Base-by-base conservation (phyloP, 2,888 invertebrate genomes). In the Mimumesa dahlbomi region DNA sequence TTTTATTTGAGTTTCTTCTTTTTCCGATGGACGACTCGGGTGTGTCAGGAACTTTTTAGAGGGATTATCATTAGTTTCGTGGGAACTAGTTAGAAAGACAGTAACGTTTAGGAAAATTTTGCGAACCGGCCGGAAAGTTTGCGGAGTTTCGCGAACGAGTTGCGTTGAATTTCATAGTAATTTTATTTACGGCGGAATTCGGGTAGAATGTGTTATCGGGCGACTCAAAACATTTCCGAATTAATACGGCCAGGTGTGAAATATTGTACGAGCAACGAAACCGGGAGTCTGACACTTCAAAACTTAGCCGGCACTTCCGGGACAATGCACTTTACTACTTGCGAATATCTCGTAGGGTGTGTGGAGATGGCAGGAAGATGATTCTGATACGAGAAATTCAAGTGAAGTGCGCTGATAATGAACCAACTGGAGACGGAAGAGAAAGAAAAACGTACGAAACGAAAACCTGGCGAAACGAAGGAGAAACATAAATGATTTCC, bases 311-410 rank as follows among this genome's bases (percentile, higher is more conserved):
- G 58, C 57, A 65, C 59, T 58, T 69, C 53, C 65, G 65, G 49
- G 59, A 69, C 49, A 38, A 46, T 52, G 65, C 49, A 69, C 59
- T 58, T 69, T 48, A 58, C 34, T 43, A 43, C 46, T 50, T 38
- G 36, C 54, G 43, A 50, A 31, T 49, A 59, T 58, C 69, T 65
- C 31, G 42, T 49, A 58, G 29, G 53, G 57, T 21, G 25, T 25
- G 42, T 48, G 38, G n/a, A 49, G 64, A 64, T 69, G 58, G 50
- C 48, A 54, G 54, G 46, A 54, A 59, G 65, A 66, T 70, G 38
- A 66, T 70, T 54, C 59, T 34, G 59, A 65, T 65, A 66, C 31
- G 66, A 66, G 69, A 56, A 61, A 57, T 69, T 29, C 58, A 63
- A 65, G 69, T 42, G 38, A 57, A 58, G 65, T 50, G 53, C 45